phyloP scores from a whole-genome alignment of 2,888 invertebrate genomes.

The Pocota personata region DNA sequence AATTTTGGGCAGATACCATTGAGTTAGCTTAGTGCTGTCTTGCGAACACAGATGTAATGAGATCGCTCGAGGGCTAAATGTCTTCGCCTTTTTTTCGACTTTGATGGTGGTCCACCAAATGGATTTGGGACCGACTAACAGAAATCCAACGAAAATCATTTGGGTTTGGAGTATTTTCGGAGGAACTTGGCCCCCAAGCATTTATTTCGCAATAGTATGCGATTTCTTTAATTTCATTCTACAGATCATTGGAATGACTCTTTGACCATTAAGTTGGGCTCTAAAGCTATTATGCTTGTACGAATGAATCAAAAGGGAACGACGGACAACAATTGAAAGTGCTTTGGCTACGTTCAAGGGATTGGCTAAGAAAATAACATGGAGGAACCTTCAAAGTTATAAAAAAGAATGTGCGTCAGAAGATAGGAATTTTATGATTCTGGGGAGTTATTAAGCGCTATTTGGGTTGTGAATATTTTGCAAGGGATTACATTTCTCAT shows the following conservation, averaged over 20 bases:
- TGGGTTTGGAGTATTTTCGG: neutral
- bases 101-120: slow-evolving; percentile 39
- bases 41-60: slow-evolving; percentile 30
- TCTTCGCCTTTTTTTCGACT: slow-evolving; percentile 14
- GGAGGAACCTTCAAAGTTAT: neutral
- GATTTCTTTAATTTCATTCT: slow-evolving; percentile 4
- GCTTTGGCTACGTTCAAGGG: neutral
- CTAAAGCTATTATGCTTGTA: neutral
- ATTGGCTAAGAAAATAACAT: neutral
- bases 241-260: neutral
- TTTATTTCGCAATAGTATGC: slow-evolving; percentile 15
- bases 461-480: no score
- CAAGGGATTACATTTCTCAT: no score
- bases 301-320: neutral
- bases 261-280: neutral
- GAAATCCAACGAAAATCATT: neutral
- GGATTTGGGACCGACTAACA: neutral
- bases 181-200: neutral
- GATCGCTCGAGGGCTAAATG: slow-evolving; percentile 29
- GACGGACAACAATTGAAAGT: slow-evolving; percentile 17
- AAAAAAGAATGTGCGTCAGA: neutral
- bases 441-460: no score
- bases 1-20: slow-evolving; percentile 30
- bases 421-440: neutral
- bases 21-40: neutral